Conservation (phyloP, 2,797 vertebrate species). For the Falco novaeseelandiae region DNA sequence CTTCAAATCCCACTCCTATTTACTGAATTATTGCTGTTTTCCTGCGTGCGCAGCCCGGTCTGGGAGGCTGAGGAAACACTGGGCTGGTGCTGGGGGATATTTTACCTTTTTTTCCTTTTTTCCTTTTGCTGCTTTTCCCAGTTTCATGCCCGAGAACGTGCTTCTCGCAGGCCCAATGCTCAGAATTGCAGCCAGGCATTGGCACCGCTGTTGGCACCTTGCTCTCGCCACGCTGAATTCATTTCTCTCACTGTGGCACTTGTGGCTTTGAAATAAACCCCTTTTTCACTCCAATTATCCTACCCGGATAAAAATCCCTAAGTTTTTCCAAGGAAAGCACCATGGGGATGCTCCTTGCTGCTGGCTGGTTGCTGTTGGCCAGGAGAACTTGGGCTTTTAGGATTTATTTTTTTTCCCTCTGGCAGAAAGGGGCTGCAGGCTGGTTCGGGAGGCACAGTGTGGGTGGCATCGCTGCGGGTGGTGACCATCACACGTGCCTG, state of each 20-base stretch:
- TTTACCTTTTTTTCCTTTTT: background rate
- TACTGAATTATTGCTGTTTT: background rate
- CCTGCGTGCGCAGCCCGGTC: fast-evolving
- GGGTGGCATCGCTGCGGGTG: background rate
- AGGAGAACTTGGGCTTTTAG: background rate
- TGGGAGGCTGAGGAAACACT: background rate
- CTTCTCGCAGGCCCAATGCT: background rate
- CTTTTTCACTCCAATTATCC: background rate
- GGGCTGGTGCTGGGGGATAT: background rate
- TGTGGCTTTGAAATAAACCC: background rate
- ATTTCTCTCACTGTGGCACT: background rate
- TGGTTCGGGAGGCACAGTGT: background rate
- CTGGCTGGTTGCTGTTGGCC: background rate
- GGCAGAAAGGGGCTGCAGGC: background rate
- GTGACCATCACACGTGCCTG: fast-evolving
- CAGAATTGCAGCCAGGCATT: background rate
- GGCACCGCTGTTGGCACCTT: too few relatives aligned
- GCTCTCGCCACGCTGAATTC: background rate
- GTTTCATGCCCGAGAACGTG: fast-evolving
- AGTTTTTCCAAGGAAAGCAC: background rate
- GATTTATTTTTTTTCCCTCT: background rate
- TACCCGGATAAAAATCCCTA: background rate
- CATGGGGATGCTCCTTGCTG: background rate
- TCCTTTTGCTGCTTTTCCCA: background rate
- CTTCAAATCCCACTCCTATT: background rate